Percentiles rank a stretch among this genome's conserved stretches.
phyloP scores from a whole-genome alignment of 2,888 invertebrate genomes.

The Norana najaformis region DNA sequence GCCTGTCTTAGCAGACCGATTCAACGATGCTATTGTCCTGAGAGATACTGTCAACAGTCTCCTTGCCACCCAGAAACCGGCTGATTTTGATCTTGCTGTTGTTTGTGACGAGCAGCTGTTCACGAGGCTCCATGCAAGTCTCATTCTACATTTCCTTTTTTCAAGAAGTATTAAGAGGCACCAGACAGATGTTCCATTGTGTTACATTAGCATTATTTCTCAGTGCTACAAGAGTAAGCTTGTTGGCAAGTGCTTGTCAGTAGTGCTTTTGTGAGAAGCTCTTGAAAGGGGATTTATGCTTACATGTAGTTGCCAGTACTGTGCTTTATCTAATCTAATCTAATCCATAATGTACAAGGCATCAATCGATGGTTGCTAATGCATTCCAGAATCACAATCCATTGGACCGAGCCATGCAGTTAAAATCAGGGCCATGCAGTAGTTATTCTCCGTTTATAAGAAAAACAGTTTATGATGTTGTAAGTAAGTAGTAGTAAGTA shows the following conservation, averaged over 20 bases:
- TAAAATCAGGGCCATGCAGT: no score
- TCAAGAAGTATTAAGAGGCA: neutral
- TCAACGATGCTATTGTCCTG: slow-evolving; percentile 51
- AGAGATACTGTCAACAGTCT: slow-evolving; percentile 48
- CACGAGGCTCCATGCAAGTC: neutral
- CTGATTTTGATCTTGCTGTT: slow-evolving; percentile 54
- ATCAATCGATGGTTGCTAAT: no score
- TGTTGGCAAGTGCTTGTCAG: neutral
- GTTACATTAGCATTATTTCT: neutral
- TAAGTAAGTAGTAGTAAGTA: no score
- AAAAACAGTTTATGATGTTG: no score
- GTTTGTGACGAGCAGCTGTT: slow-evolving; percentile 44
- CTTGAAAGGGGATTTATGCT: neutral
- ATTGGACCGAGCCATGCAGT: no score
- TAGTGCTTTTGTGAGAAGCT: neutral
- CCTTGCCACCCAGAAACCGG: slow-evolving; percentile 49
- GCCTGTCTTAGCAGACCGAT: slow-evolving; percentile 40
- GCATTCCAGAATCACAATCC: no score
- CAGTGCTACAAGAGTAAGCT: neutral
- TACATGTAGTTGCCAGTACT: no score
- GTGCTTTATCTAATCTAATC: no score
- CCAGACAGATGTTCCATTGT: neutral
- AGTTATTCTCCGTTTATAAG: no score
- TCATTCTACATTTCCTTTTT: neutral
- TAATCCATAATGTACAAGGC: no score